A percentile compares a stretch with the other conserved stretches of the same genome.
phyloP scores from a whole-genome alignment of 2,797 vertebrate genomes.

The Meriones psammophilus region DNA sequence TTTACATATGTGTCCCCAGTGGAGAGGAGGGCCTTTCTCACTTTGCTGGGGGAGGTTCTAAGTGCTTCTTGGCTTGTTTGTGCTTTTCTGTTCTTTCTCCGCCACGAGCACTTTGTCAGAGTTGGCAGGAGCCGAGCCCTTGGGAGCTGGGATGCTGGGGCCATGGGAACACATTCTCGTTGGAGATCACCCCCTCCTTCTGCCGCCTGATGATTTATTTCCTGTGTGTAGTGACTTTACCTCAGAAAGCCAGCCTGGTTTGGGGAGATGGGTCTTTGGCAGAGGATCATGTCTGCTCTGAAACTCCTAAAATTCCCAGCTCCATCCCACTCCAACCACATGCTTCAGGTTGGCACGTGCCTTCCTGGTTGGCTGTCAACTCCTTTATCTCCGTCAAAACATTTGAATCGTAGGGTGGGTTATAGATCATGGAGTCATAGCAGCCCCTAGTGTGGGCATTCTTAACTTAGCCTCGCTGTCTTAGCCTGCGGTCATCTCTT shows the following conservation, averaged over 20 bases:
- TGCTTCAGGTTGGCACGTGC: background rate
- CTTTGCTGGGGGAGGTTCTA: background rate
- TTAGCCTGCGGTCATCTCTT: background rate
- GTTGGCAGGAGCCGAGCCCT: background rate
- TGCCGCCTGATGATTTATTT: background rate
- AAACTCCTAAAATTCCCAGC: background rate
- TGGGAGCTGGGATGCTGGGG: background rate
- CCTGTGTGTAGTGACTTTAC: background rate
- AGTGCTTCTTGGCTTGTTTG: background rate
- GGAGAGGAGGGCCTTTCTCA: background rate
- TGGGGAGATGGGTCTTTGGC: constrained; percentile 8
- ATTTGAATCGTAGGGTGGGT: background rate
- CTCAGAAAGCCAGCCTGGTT: constrained; percentile 26
- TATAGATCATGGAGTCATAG: background rate
- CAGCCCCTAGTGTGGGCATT: background rate
- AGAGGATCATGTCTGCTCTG: background rate
- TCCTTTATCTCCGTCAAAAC: constrained; percentile 5
- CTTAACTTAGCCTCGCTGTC: background rate
- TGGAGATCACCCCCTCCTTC: background rate
- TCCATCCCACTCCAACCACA: background rate
- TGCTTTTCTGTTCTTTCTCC: background rate
- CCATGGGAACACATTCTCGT: background rate
- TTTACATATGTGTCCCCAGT: background rate
- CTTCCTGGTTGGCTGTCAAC: background rate
- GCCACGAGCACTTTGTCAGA: background rate